Conservation (phyloP, 2,888 invertebrate genomes). For the Aporophyla lueneburgensis region DNA sequence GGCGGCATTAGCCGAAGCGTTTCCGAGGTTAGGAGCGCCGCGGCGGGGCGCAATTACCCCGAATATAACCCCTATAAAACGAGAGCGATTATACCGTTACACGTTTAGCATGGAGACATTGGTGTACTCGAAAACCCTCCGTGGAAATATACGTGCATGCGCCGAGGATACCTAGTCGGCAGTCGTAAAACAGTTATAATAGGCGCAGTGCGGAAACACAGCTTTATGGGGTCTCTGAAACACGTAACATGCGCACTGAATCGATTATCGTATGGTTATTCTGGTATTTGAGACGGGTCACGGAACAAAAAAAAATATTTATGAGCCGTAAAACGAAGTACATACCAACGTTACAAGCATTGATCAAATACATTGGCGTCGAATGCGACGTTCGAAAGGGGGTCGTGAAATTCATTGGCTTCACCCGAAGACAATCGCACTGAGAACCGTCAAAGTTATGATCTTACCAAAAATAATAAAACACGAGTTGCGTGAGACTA, state of each 20-base stretch:
- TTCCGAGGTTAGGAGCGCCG: constrained; percentile 72
- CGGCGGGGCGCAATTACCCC: constrained; percentile 79
- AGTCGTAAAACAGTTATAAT: constrained; percentile 87
- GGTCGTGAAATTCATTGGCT: constrained; percentile 50
- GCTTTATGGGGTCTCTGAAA: constrained; percentile 85
- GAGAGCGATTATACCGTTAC: constrained; percentile 81
- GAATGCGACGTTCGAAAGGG: constrained; percentile 58
- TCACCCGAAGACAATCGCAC: constrained; percentile 42
- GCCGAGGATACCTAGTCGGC: constrained; percentile 80
- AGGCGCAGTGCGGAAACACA: constrained; percentile 87
- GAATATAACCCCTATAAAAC: constrained; percentile 82
- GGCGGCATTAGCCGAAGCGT: constrained; percentile 72
- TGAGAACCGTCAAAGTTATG: constrained; percentile 37
- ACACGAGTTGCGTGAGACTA: constrained; percentile 55
- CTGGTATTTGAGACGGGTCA: constrained; percentile 81
- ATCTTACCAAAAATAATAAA: constrained; percentile 50
- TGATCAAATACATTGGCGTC: constrained; percentile 77
- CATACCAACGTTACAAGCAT: constrained; percentile 74
- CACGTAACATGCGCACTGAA: constrained; percentile 85
- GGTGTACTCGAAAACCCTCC: constrained; percentile 76
- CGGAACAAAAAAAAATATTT: constrained; percentile 81
- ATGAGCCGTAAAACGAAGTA: constrained; percentile 81
- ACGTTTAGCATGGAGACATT: constrained; percentile 81
- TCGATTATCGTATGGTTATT: constrained; percentile 86
- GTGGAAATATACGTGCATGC: constrained; percentile 78